Conservation (phyloP, 2,113 vertebrate species). For the Meles meles region DNA sequence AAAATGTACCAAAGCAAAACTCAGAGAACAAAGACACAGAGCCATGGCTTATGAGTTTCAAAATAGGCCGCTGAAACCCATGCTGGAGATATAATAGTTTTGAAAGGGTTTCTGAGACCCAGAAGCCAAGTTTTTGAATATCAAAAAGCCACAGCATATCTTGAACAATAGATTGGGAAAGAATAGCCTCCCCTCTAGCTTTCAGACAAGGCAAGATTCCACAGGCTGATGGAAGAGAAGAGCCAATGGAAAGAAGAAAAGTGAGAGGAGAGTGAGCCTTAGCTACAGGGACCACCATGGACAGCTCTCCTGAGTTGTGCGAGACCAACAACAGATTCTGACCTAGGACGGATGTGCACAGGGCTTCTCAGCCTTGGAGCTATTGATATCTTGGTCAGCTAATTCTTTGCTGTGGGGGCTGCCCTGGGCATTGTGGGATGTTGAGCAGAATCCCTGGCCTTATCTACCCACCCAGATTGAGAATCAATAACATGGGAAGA, state of each 20-base stretch:
- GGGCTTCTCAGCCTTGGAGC: neutral
- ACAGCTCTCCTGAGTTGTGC: neutral
- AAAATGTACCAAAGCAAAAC: conserved; percentile 50
- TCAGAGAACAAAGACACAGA: conserved; percentile 53
- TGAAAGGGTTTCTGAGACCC: conserved; percentile 46
- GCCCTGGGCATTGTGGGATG: neutral
- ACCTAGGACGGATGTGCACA: neutral
- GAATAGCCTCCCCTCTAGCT: neutral
- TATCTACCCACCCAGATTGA: neutral
- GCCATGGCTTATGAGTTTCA: conserved; percentile 52
- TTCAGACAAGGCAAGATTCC: neutral
- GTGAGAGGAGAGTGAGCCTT: neutral
- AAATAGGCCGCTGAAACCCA: conserved; percentile 47
- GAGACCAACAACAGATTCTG: neutral
- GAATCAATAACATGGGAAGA: neutral
- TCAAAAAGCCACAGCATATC: conserved; percentile 37
- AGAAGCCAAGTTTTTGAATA: conserved; percentile 49
- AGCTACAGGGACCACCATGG: neutral
- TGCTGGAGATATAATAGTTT: conserved; percentile 57
- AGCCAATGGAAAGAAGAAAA: neutral
- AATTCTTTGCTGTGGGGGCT: neutral
- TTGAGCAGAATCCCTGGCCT: neutral
- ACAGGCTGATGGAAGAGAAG: neutral
- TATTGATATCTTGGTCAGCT: neutral
- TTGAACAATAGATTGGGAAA: neutral